phyloP scores from a whole-genome alignment of 2,113 vertebrate genomes.

The Neogale vison region DNA sequence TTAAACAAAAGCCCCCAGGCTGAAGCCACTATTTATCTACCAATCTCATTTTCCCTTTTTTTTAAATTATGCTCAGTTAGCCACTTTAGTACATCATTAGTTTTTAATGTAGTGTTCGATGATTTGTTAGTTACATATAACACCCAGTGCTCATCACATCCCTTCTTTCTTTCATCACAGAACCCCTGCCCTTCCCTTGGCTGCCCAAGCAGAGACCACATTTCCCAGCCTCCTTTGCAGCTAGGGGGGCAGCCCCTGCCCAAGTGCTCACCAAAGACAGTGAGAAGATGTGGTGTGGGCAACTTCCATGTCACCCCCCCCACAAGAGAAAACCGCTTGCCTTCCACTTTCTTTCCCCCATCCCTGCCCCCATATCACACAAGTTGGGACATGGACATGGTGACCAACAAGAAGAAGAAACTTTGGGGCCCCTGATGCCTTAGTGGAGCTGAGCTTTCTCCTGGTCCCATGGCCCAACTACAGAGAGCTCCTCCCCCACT shows the following conservation, averaged over 20 bases:
- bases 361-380: neutral
- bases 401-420: neutral
- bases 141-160: no score
- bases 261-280: no score
- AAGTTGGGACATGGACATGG: neutral
- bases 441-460: neutral
- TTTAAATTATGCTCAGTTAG: no score
- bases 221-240: neutral
- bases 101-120: no score
- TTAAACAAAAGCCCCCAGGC: neutral
- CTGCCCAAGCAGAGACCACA: neutral
- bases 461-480: neutral
- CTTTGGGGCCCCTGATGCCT: neutral
- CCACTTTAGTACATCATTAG: no score
- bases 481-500: neutral
- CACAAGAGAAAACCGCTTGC: neutral
- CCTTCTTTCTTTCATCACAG: neutral
- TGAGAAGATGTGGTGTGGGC: neutral
- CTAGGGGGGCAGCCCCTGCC: neutral
- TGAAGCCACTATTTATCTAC: neutral
- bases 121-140: no score
- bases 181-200: neutral
- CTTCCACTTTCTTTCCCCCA: neutral
- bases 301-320: neutral
- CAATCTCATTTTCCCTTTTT: neutral